phyloP scores from a whole-genome alignment of 2,113 vertebrate species.

The Notarius lentiginosus region DNA sequence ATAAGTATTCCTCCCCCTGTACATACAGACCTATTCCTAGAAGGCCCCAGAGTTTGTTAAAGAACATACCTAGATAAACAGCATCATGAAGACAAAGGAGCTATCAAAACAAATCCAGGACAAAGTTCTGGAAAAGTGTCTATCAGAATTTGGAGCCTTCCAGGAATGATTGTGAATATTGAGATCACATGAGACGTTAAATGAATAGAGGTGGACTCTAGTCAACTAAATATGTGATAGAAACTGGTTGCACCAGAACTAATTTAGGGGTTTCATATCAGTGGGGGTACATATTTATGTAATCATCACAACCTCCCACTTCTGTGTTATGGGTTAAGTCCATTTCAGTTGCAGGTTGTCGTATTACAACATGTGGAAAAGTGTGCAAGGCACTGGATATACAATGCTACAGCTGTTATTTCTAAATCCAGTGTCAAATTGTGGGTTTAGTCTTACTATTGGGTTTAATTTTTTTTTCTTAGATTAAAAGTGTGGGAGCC shows the following conservation, averaged over 20 bases:
- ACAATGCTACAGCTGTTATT: not conserved
- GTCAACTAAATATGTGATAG: not conserved
- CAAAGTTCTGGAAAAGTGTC: not conserved
- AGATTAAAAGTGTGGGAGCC: slow-evolving; percentile 69
- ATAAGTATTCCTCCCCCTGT: not conserved
- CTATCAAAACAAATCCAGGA: not conserved
- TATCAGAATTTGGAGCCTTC: not conserved
- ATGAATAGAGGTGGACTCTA: not conserved
- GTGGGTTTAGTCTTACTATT: not conserved
- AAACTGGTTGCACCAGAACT: not conserved
- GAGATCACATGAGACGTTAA: not conserved
- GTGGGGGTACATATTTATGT: not conserved
- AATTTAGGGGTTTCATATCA: not conserved
- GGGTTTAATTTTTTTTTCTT: not conserved
- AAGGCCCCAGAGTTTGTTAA: not conserved
- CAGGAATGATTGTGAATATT: not conserved
- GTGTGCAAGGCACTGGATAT: not conserved
- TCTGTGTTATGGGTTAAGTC: not conserved
- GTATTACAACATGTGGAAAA: not conserved
- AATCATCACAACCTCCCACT: not conserved
- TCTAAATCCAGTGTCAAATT: not conserved
- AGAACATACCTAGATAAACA: not conserved
- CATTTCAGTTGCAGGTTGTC: not conserved
- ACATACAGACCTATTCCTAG: not conserved
- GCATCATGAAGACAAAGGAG: not conserved